These are phyloP conservation scores for Lithophane socia DNA, from an alignment of 2,888 invertebrate species.

Conservation along the genomic window DNA sequence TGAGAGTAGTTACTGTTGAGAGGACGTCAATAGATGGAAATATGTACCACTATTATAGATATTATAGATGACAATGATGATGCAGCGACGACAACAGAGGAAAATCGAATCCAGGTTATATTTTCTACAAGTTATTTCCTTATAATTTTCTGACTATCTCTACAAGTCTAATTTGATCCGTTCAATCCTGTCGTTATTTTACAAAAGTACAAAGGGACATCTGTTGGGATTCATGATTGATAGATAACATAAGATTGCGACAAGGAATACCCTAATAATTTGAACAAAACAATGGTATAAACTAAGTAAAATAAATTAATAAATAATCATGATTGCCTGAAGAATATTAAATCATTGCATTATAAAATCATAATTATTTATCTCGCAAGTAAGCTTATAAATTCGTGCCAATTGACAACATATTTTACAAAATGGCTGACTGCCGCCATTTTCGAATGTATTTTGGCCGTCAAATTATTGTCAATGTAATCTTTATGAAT, in stretches of 20 bases:
- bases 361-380: conserved; percentile 9
- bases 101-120: neutral
- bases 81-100: neutral
- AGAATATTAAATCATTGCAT: conserved; percentile 3
- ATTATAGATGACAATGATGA: too few relatives aligned
- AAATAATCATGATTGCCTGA: neutral
- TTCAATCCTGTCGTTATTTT: neutral
- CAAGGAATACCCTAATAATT: too few relatives aligned
- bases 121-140: neutral
- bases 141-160: neutral
- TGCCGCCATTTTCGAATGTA: conserved; percentile 34
- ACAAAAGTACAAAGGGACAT: neutral
- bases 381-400: conserved; percentile 15
- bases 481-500: conserved; percentile 52
- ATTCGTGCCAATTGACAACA: conserved; percentile 27
- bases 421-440: conserved; percentile 37
- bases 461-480: conserved; percentile 48
- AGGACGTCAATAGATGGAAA: too few relatives aligned
- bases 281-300: neutral
- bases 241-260: neutral
- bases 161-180: neutral
- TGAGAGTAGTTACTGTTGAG: neutral
- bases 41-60: too few relatives aligned
- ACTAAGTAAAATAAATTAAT: neutral
- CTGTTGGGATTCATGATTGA: neutral